Conservation (phyloP, 2,113 vertebrate species). For the Plectropomus leopardus region DNA sequence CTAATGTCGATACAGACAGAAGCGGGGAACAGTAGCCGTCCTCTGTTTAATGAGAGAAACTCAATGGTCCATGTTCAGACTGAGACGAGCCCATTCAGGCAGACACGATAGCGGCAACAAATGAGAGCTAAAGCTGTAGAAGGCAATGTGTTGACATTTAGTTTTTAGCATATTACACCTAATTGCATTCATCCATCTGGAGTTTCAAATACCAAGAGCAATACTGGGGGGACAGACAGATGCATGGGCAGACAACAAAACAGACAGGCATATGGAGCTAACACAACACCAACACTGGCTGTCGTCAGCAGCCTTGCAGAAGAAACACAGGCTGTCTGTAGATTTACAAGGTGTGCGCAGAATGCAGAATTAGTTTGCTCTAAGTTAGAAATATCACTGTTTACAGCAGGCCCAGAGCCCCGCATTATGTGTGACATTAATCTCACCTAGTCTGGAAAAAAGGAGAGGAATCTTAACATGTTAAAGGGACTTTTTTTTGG, state of each 20-base stretch:
- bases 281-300: slow-evolving; percentile 20
- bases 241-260: slow-evolving; percentile 45
- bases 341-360: slow-evolving; percentile 40
- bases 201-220: slow-evolving; percentile 59
- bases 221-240: slow-evolving; percentile 49
- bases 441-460: slow-evolving; percentile 38
- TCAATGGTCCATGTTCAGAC: slow-evolving; percentile 68
- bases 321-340: slow-evolving; percentile 27
- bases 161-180: slow-evolving; percentile 62
- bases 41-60: slow-evolving; percentile 69
- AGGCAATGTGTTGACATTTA: slow-evolving; percentile 69
- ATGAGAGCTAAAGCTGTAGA: slow-evolving; percentile 53
- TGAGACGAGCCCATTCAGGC: slow-evolving; percentile 60
- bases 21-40: slow-evolving; percentile 17
- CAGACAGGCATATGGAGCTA: slow-evolving; percentile 43
- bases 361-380: slow-evolving; percentile 30
- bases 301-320: slow-evolving; percentile 38
- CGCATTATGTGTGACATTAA: slow-evolving; percentile 35
- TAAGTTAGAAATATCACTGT: slow-evolving; percentile 46
- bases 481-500: too few species aligned
- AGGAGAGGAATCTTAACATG: neutral
- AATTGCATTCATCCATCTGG: slow-evolving; percentile 74
- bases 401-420: slow-evolving; percentile 21
- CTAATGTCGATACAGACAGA: slow-evolving; percentile 40
- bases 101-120: slow-evolving; percentile 56